Percentiles rank a stretch among this genome's conserved stretches.
Evolutionary conservation across 2,113 vertebrate species (phyloP).

Genomic region (Cacatua alba): DNA sequence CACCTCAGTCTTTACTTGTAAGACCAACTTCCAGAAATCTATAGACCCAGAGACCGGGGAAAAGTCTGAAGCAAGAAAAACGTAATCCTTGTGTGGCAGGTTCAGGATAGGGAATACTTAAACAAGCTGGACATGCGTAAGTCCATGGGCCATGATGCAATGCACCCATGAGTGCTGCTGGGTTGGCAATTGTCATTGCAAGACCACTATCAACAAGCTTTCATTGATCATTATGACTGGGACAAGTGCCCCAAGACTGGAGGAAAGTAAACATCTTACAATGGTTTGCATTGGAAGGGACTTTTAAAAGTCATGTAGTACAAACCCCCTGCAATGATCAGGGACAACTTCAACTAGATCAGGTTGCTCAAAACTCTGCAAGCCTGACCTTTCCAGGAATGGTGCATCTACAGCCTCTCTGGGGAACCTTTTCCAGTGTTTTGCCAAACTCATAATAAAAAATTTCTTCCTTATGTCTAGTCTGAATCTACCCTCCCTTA

Average conservation of each 20-base stretch:
- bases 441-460: not conserved
- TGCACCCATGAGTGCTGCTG: accelerated
- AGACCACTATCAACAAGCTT: not conserved
- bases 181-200: not conserved
- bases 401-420: not conserved
- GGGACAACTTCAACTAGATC: not conserved
- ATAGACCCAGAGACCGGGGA: not conserved
- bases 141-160: not conserved
- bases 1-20: not conserved
- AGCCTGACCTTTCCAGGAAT: not conserved
- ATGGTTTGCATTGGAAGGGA: not conserved
- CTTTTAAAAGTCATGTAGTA: not conserved
- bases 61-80: not conserved
- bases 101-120: not conserved
- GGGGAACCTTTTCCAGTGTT: not conserved
- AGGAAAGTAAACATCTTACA: not conserved
- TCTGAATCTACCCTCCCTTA: not conserved
- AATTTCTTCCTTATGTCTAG: not conserved
- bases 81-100: not conserved
- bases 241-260: not conserved
- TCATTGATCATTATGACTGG: accelerated
- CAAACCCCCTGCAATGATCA: not conserved
- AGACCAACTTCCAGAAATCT: not conserved
- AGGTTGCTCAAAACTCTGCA: not conserved
- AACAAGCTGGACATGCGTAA: not conserved